Evolutionary conservation across 2,113 vertebrate species (phyloP).

Genomic region (Proterorhinus semilunaris): DNA sequence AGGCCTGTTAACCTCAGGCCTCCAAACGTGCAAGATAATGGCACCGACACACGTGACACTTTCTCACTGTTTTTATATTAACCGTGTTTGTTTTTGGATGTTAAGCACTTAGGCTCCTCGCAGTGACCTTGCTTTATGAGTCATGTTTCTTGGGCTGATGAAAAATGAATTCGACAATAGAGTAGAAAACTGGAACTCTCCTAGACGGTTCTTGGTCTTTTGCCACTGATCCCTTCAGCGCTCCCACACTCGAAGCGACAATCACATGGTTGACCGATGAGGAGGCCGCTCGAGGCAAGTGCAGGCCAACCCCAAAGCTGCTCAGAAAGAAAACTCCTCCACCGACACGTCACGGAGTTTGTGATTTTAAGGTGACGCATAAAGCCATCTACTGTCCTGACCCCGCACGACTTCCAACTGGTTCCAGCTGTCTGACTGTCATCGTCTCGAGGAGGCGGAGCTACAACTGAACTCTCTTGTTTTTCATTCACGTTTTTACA

Average conservation of each 20-base stretch:
- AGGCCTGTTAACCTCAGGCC: slow-evolving; percentile 43
- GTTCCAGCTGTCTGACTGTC: slow-evolving; percentile 50
- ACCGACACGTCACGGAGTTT: slow-evolving; percentile 36
- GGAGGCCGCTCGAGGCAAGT: slow-evolving; percentile 43
- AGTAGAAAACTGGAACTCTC: slow-evolving; percentile 25
- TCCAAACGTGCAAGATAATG: slow-evolving; percentile 31
- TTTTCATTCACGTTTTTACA: slow-evolving; percentile 68
- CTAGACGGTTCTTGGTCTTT: slow-evolving; percentile 39
- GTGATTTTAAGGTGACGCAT: slow-evolving; percentile 34
- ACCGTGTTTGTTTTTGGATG: slow-evolving; percentile 68
- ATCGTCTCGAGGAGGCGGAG: slow-evolving; percentile 37
- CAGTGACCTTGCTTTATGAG: slow-evolving; percentile 56
- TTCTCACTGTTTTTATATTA: slow-evolving; percentile 74
- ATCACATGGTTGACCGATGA: slow-evolving; percentile 57
- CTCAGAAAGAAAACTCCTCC: slow-evolving; percentile 40
- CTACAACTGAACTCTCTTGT: slow-evolving; percentile 17
- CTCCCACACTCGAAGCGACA: slow-evolving; percentile 61
- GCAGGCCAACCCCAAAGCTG: slow-evolving; percentile 56
- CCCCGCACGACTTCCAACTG: slow-evolving; percentile 16
- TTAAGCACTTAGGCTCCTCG: slow-evolving; percentile 76
- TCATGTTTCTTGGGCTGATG: slow-evolving; percentile 37
- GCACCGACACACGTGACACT: slow-evolving; percentile 70
- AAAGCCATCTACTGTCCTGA: slow-evolving; percentile 61
- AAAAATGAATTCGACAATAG: slow-evolving; percentile 40
- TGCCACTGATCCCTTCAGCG: slow-evolving; percentile 36